Base-by-base conservation (phyloP, 35 echinoderm and acorn worm species). In the Hemicentrotus pulcherrimus region DNA sequence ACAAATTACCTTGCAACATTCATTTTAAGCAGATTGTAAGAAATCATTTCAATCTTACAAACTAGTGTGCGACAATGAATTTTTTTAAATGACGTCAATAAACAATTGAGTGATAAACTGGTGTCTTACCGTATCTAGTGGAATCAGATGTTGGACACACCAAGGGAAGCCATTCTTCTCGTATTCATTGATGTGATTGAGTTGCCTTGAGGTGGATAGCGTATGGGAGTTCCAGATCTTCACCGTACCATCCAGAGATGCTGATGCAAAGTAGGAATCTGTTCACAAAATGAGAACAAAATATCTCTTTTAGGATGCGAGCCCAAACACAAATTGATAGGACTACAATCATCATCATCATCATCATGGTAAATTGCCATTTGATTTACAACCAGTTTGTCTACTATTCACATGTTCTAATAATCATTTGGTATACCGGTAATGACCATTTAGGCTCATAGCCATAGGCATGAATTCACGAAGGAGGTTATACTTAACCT, bases 201-300 rank as follows among this genome's bases (percentile, higher is more conserved):
- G 94, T 87, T 95, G 87, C 31, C 85, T 91, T 6, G 88, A 45
- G 22, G 94, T 92, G 4, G 55, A 32, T 19, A 96, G 33, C 9
- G 96, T 96, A 16, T 86, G 59, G 6, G 86, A 65, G 47, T 95
- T 95, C 96, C 96, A 96, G 11, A 96, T 47, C 86, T 92, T 96
- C 24, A 96, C 91, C 9, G 94, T 95, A 14, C 96, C 96, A 58
- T 96, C 96, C 61, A 96, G 94, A 5, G 96, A 96, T 31, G 96
- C 89, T 24, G 96, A 96, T 86, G 88, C 96, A 92, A 96, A 96
- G 45, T 92, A 95, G 2, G 94, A 92, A 35, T 87, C 96, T 96
- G 94, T 18, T 2, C 6, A 91, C 31, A 96, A n/a, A 91, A 55
- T 28, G 4, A 78, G 86, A 95, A 30, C 7, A 16, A 14, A 59